Percentiles rank a stretch among this genome's conserved stretches.
Conservation (phyloP, 2,797 vertebrate genomes). For the Cynodonichthys magdalenae region DNA sequence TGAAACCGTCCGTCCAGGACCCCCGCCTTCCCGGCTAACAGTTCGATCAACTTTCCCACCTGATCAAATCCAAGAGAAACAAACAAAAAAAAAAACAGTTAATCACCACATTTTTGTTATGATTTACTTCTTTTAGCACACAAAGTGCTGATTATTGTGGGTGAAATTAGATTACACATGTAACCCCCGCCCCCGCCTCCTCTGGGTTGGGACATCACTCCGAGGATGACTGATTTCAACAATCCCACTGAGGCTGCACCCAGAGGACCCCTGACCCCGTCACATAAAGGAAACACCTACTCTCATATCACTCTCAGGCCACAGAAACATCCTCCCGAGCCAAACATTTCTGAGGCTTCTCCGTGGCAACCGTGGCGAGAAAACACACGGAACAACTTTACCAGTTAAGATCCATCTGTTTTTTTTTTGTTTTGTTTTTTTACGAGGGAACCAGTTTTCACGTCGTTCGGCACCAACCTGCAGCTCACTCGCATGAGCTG, state of each 20-base stretch:
- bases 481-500: constrained; percentile 42
- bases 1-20: constrained; percentile 95
- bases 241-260: constrained; percentile 67
- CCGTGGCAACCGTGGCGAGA: constrained; percentile 68
- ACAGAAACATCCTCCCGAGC: constrained; percentile 70
- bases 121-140: constrained; percentile 16
- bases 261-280: constrained; percentile 71
- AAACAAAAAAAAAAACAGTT: neutral
- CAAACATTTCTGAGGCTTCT: constrained; percentile 72
- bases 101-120: constrained; percentile 18
- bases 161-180: constrained; percentile 58
- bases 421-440: constrained; percentile 48
- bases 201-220: constrained; percentile 30
- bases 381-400: constrained; percentile 62
- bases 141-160: constrained; percentile 36
- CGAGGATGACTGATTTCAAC: constrained; percentile 70
- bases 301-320: constrained; percentile 70
- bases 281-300: constrained; percentile 80
- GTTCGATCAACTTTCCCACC: constrained; percentile 97
- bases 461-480: constrained; percentile 49
- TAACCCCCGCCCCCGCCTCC: constrained; percentile 9
- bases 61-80: constrained; percentile 51
- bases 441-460: constrained; percentile 47
- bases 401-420: constrained; percentile 65
- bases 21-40: constrained; percentile 95